Base-by-base conservation (phyloP, 2,888 invertebrate genomes). In the Griposia aprilina region DNA sequence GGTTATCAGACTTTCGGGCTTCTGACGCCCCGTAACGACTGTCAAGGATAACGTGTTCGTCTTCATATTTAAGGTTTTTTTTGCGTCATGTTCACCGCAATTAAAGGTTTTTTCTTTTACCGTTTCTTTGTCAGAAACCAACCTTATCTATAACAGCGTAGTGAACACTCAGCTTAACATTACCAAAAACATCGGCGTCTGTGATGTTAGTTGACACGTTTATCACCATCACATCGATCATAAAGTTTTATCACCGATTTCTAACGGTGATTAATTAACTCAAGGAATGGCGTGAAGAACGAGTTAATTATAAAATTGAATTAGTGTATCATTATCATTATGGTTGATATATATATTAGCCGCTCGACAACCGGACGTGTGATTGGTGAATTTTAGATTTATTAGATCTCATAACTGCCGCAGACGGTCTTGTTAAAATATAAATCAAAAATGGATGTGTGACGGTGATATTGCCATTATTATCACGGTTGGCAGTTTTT, bases 241-340 rank as follows among this genome's bases (percentile, higher is more conserved):
- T 83, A 83, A 73, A 71, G 7, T 78, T 78, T 83, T 78, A 83
- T 83, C 83, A 83, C 83, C 63, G 86, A 74, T 83, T 83, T 83
- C 83, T 86, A 83, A 45, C 50, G 63, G 78, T 78, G 73, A 83
- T 86, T 78, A 78, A 86, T 83, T 78, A 82, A 63, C 48, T 65
- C 45, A 8, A 41, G 63, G 15, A 70, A 67, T 26, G 57, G 48
- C 73, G 66, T 83, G 41, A 60, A 65, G 65, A 70, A 63, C 63
- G 13, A 62, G 45, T 82, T 76, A 62, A 82, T 75, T 71, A 82
- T 71, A 76, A 82, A 68, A 82, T 84, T 81, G 68, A 85, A 82
- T 82, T 82, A 75, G 66, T 85, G 48, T 48, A 70, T 23, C 45
- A 80, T 82, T 74, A 80, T 81, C 55, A 66, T 62, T 52, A 63